Percentiles rank a stretch among this genome's conserved stretches.
Conservation (phyloP, 2,888 invertebrate genomes). For the Drosophila phalerata region DNA sequence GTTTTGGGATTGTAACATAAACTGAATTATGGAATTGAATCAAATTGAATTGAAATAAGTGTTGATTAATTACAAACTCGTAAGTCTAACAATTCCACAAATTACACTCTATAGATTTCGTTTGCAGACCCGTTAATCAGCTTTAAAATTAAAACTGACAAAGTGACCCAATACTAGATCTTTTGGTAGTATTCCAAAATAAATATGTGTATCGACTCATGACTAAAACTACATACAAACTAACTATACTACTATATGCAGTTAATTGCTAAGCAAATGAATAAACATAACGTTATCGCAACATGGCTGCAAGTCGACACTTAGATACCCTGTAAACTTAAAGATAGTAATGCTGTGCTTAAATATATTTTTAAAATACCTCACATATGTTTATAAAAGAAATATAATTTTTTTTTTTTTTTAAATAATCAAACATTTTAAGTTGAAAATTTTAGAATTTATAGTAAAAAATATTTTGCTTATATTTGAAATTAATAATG, state of each 20-base stretch:
- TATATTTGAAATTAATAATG: neutral
- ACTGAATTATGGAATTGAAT: constrained; percentile 6
- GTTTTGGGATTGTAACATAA: constrained; percentile 5
- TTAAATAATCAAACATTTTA: too few species aligned
- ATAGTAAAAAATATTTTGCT: too few species aligned
- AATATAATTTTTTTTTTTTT: too few species aligned
- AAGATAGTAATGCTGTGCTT: too few species aligned
- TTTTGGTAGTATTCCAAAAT: constrained; percentile 34
- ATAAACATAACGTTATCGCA: constrained; percentile 60
- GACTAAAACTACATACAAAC: constrained; percentile 1
- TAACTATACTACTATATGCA: constrained; percentile 19
- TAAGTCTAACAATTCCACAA: constrained; percentile 21
- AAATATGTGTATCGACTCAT: constrained; percentile 8
- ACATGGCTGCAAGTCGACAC: neutral
- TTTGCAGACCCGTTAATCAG: constrained; percentile 28
- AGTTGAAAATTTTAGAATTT: too few species aligned
- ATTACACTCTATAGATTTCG: constrained; percentile 27
- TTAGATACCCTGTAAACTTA: constrained; percentile 32
- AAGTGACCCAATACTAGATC: constrained; percentile 34
- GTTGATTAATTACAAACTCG: constrained; percentile 19
- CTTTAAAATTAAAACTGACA: constrained; percentile 22
- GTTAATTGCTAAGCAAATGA: constrained; percentile 74
- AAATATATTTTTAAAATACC: too few species aligned
- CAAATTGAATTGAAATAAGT: constrained; percentile 3
- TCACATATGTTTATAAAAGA: too few species aligned